Percentiles rank a stretch among this genome's conserved stretches.
These are phyloP conservation scores for Amblyjoppa fuscipennis DNA, from an alignment of 2,888 invertebrate species.

Conservation along the genomic window DNA sequence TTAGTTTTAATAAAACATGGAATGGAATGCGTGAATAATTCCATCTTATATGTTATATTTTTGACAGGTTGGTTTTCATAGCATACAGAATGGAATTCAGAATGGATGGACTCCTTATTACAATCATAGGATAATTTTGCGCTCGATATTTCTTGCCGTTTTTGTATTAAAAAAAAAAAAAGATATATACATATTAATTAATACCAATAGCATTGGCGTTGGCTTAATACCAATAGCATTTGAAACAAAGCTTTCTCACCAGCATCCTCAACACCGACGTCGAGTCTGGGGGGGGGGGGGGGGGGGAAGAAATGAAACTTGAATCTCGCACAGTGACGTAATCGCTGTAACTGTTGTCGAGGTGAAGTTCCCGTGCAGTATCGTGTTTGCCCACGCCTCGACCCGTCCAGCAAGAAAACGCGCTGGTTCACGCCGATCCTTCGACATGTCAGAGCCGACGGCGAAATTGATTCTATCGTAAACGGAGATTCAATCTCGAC, in stretches of 20 bases:
- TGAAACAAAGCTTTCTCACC: constrained; percentile 1
- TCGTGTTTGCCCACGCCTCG: constrained; percentile 23
- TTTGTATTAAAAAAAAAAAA: neutral
- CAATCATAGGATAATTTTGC: neutral
- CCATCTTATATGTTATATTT: too few species aligned
- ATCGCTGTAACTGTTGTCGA: constrained; percentile 9
- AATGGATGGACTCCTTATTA: too few species aligned
- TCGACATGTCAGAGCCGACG: constrained; percentile 9
- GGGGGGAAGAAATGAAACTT: constrained; percentile 21
- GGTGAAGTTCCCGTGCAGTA: constrained; percentile 1
- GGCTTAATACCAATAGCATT: constrained; percentile 1
- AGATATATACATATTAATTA: neutral
- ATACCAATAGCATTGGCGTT: neutral
- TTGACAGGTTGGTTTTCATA: too few species aligned
- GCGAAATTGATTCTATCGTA: constrained; percentile 40
- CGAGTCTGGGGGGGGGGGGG: constrained; percentile 17
- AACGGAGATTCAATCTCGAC: constrained; percentile 4
- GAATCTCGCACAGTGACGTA: constrained; percentile 41
- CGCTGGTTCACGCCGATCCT: constrained; percentile 12
- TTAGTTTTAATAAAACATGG: too few species aligned
- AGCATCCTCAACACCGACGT: constrained; percentile 2
- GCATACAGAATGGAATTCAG: too few species aligned
- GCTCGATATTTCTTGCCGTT: neutral
- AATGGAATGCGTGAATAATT: too few species aligned
- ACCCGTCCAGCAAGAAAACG: neutral